phyloP scores from a whole-genome alignment of 2,113 vertebrate genomes.

The Pholis gunnellus region DNA sequence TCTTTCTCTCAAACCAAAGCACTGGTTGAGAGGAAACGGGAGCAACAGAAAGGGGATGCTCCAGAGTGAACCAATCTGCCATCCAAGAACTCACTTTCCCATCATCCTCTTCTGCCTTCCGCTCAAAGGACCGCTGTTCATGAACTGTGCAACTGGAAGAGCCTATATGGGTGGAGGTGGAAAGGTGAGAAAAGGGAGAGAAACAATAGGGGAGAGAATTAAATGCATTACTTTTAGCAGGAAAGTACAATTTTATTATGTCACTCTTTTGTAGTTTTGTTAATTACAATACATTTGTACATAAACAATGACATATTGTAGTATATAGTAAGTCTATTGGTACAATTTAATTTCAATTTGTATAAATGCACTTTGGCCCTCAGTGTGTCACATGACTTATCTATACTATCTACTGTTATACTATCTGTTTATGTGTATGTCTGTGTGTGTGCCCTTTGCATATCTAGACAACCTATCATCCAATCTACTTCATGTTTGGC shows the following conservation, averaged over 20 bases:
- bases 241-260: neutral
- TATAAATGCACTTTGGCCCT: neutral
- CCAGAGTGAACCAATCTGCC: conserved; percentile 3
- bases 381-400: neutral
- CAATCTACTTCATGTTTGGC: too few species aligned
- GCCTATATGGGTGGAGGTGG: conserved; percentile 80
- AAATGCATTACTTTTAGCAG: conserved; percentile 1
- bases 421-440: too few species aligned
- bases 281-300: neutral
- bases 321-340: neutral
- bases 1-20: conserved; percentile 31
- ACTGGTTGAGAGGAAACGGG: conserved; percentile 17
- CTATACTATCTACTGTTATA: too few species aligned
- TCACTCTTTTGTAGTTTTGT: neutral
- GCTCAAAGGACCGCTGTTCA: conserved; percentile 88
- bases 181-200: neutral
- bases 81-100: conserved; percentile 87
- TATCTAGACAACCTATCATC: too few species aligned
- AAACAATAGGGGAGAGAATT: neutral
- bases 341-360: neutral
- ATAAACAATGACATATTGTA: neutral
- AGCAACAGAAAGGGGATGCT: conserved; percentile 27
- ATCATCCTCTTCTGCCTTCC: conserved; percentile 90
- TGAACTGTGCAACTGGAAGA: conserved; percentile 80
- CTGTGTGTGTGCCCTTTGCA: too few species aligned